Percentiles rank a stretch among this genome's conserved stretches.
These are phyloP conservation scores for Bombus cullumanus DNA, from an alignment of 1,140 invertebrate genomes.

Conservation along the genomic window DNA sequence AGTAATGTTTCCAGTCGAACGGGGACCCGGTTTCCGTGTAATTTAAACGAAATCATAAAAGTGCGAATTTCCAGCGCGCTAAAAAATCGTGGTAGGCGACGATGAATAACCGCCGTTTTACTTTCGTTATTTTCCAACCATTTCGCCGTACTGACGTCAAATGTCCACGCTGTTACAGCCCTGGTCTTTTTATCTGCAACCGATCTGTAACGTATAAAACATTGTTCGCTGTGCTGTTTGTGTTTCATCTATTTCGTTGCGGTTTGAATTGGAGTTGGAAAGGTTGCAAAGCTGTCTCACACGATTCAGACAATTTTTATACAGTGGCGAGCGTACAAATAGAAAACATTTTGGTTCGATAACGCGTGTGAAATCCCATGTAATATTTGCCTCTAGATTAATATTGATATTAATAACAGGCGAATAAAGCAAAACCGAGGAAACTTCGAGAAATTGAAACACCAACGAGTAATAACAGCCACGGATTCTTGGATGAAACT, in stretches of 20 bases:
- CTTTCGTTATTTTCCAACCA: slow-evolving; percentile 71
- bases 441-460: too few species aligned
- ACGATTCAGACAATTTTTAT: neutral
- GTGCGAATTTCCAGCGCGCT: slow-evolving; percentile 39
- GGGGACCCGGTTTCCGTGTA: slow-evolving; percentile 30
- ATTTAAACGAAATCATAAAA: slow-evolving; percentile 62
- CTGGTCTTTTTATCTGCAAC: slow-evolving; percentile 63
- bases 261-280: neutral
- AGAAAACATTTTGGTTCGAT: too few species aligned
- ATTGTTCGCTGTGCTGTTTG: slow-evolving; percentile 29
- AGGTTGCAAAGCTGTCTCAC: neutral
- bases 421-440: too few species aligned
- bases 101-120: slow-evolving; percentile 62
- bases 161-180: slow-evolving; percentile 59
- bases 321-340: neutral
- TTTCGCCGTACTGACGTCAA: slow-evolving; percentile 60
- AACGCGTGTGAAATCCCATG: too few species aligned
- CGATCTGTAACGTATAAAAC: slow-evolving; percentile 67
- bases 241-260: neutral
- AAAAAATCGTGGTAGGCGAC: slow-evolving; percentile 56
- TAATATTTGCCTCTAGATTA: too few species aligned
- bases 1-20: slow-evolving; percentile 25
- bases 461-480: too few species aligned
- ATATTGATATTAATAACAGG: too few species aligned
- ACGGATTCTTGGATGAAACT: too few species aligned